phyloP scores from a whole-genome alignment of 1,140 invertebrate genomes.

The Nasonia longicornis region DNA sequence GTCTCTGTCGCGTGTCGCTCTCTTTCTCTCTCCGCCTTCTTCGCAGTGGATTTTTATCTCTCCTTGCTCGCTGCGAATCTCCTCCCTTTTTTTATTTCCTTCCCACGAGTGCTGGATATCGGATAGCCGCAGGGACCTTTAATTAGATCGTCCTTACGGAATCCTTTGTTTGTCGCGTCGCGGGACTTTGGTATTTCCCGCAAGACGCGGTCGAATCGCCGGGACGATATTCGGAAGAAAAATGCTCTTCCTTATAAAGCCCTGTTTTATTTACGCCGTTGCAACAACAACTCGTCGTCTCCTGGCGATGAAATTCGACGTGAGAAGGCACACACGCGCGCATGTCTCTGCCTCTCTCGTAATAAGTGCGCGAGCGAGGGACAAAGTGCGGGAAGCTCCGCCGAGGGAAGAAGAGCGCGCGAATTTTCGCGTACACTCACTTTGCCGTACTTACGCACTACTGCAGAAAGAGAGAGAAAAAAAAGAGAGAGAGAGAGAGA shows the following conservation, averaged over 20 bases:
- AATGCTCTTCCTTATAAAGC: too few species aligned
- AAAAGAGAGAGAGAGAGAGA: background rate
- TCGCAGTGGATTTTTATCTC: background rate
- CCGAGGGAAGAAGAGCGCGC: constrained; percentile 4
- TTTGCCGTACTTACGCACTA: constrained; percentile 12
- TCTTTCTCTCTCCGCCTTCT: constrained; percentile 10
- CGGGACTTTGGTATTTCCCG: too few species aligned
- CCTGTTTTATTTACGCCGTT: background rate
- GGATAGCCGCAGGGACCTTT: background rate
- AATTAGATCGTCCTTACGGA: background rate
- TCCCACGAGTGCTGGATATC: background rate
- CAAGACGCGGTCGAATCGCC: too few species aligned
- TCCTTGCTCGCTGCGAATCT: background rate
- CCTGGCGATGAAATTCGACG: too few species aligned
- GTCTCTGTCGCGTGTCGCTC: constrained; percentile 29
- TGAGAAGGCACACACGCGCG: too few species aligned
- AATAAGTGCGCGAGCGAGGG: constrained; percentile 23
- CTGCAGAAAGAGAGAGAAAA: background rate
- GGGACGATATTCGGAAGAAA: too few species aligned
- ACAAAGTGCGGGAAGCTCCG: constrained; percentile 15
- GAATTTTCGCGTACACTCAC: constrained; percentile 31
- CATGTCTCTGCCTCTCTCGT: background rate
- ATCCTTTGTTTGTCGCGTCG: background rate
- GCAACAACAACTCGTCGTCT: too few species aligned
- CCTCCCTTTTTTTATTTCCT: background rate